A percentile compares a stretch with the other conserved stretches of the same genome.
phyloP scores from a whole-genome alignment of 2,797 vertebrate genomes.

The Neomorphus geoffroyi region DNA sequence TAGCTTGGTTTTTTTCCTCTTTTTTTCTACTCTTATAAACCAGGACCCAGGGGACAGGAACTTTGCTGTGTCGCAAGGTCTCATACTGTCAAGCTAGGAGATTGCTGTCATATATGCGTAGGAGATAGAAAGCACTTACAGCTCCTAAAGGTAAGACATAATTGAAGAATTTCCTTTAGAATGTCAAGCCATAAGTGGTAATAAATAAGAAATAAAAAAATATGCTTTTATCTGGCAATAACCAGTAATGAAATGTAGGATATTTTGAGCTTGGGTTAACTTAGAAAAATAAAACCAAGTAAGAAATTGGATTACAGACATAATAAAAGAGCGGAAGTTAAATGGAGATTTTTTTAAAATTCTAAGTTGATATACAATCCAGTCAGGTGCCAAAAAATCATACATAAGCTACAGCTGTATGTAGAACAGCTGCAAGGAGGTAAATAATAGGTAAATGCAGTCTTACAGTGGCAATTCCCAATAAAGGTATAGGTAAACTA shows the following conservation, averaged over 20 bases:
- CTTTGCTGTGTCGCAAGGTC: neutral
- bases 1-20: neutral
- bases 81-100: neutral
- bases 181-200: neutral
- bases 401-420: neutral
- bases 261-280: neutral
- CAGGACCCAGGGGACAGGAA: neutral
- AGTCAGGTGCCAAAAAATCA: neutral
- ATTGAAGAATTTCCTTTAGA: neutral
- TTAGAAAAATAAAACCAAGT: neutral
- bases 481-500: neutral
- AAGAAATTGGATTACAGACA: neutral
- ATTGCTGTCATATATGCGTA: neutral
- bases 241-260: neutral
- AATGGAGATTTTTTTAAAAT: neutral
- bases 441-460: neutral
- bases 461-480: neutral
- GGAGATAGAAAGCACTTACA: neutral
- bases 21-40: neutral
- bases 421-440: neutral
- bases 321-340: neutral
- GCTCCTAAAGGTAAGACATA: neutral
- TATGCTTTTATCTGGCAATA: neutral
- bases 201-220: neutral
- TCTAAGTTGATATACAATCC: neutral